phyloP scores from a whole-genome alignment of 2,888 invertebrate genomes.

The Slavum lentiscoides region DNA sequence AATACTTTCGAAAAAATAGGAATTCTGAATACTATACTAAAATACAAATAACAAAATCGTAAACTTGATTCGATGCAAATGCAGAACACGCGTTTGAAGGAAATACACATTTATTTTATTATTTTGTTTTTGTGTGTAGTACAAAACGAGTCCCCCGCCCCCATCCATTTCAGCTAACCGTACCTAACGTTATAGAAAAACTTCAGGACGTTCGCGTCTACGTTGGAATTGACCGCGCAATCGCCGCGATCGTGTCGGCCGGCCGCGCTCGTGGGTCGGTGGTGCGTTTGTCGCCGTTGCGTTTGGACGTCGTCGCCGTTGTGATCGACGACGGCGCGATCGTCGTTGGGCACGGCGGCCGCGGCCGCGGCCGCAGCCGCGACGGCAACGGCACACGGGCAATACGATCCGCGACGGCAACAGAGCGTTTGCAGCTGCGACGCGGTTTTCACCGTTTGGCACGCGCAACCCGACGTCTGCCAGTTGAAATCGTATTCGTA shows the following conservation, averaged over 20 bases:
- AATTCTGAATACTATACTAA: no score
- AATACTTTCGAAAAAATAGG: no score
- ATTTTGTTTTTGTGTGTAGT: no score
- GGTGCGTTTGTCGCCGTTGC: background rate
- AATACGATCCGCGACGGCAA: background rate
- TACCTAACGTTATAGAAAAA: constrained; percentile 6
- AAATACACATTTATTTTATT: no score
- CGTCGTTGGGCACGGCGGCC: no score
- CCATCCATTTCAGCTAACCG: background rate
- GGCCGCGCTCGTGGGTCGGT: background rate
- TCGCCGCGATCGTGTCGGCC: background rate
- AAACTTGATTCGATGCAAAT: no score
- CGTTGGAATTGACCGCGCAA: background rate
- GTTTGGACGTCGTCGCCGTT: no score
- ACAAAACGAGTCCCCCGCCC: no score
- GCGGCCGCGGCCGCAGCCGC: background rate
- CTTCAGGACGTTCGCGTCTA: background rate
- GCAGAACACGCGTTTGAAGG: no score
- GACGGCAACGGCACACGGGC: background rate
- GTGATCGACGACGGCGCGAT: background rate
- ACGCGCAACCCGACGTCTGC: background rate
- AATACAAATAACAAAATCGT: no score
- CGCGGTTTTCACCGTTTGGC: background rate
- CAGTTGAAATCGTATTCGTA: constrained; percentile 5
- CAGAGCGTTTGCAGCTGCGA: background rate